These are phyloP conservation scores for Oncorhynchus tshawytscha DNA, from an alignment of 2,113 vertebrate species.

Conservation along the genomic window DNA sequence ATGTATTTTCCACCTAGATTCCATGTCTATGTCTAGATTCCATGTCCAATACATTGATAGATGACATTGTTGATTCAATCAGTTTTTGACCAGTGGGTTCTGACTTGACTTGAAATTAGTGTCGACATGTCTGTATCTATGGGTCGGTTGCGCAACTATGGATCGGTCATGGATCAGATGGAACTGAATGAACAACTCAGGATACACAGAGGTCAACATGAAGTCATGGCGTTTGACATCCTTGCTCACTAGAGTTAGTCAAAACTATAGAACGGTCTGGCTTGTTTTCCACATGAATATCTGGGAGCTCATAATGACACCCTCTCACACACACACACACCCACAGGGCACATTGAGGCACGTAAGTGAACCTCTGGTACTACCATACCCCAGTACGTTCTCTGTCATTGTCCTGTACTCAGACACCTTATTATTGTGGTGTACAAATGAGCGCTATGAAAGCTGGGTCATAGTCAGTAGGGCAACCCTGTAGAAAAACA, in stretches of 20 bases:
- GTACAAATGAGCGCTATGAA: slow-evolving; percentile 5
- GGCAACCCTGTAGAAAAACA: too few species aligned
- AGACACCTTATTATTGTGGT: slow-evolving; percentile 35
- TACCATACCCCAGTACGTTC: slow-evolving; percentile 13
- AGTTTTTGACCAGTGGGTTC: background rate
- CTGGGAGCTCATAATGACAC: too few species aligned
- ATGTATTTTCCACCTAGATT: too few species aligned
- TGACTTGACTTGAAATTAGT: background rate
- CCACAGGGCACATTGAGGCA: background rate
- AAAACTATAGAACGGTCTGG: background rate
- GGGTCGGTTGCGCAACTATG: background rate
- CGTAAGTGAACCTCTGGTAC: slow-evolving; percentile 9
- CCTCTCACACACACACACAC: background rate
- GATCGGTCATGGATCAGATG: background rate
- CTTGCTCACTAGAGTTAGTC: background rate
- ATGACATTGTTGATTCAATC: too few species aligned
- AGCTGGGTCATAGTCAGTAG: slow-evolving; percentile 14
- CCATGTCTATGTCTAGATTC: too few species aligned
- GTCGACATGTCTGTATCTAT: background rate
- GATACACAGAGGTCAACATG: too few species aligned
- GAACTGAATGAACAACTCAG: background rate
- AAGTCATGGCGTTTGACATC: background rate
- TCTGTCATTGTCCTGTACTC: slow-evolving; percentile 31
- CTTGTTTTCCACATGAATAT: background rate
- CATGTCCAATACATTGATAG: too few species aligned